Evolutionary conservation across 2,113 vertebrate species (phyloP).

Genomic region (Prunella himalayana): DNA sequence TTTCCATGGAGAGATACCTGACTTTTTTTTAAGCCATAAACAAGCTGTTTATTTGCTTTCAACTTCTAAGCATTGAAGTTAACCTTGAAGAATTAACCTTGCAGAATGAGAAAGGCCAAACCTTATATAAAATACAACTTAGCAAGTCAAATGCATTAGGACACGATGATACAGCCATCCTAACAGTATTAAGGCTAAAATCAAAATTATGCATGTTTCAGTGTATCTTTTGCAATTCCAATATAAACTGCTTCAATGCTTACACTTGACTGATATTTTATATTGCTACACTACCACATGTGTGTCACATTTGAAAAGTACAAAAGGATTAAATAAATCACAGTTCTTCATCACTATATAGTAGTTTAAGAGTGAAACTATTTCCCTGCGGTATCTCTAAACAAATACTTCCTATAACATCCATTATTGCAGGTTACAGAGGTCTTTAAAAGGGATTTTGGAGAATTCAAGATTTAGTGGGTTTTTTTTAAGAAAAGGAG

Average conservation of each 20-base stretch:
- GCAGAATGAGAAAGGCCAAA: background rate
- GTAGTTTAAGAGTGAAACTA: background rate
- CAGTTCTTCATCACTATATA: background rate
- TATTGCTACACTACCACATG: background rate
- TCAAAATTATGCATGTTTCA: background rate
- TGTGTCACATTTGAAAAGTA: background rate
- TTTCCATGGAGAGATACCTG: conserved; percentile 43
- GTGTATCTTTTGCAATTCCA: background rate
- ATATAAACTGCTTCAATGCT: background rate
- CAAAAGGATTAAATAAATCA: background rate
- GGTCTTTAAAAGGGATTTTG: background rate
- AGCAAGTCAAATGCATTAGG: background rate
- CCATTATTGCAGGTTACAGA: background rate
- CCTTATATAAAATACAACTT: background rate
- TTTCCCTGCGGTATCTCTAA: background rate
- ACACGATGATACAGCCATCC: background rate
- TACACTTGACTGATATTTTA: background rate
- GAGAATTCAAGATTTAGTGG: background rate
- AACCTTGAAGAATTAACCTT: no score
- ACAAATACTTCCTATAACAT: background rate
- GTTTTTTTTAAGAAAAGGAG: background rate
- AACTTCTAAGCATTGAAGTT: background rate
- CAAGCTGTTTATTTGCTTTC: background rate
- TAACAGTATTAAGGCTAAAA: background rate
- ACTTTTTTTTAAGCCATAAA: background rate